phyloP scores from a whole-genome alignment of 2,888 invertebrate genomes.

The Ochlodes sylvanus region DNA sequence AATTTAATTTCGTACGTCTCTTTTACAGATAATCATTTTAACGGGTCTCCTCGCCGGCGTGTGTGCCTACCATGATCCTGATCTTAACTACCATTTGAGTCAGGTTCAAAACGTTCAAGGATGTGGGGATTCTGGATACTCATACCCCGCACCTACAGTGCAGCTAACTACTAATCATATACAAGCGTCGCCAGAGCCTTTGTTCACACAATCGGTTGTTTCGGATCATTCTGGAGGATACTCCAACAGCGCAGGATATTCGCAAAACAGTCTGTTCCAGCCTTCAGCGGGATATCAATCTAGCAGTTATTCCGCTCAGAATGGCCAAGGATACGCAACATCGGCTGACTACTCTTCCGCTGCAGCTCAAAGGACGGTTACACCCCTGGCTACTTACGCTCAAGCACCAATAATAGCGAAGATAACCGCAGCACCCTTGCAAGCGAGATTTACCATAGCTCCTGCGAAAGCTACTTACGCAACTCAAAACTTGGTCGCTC shows the following conservation, averaged over 20 bases:
- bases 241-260: slow-evolving; percentile 29
- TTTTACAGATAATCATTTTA: slow-evolving; percentile 67
- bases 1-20: slow-evolving; percentile 34
- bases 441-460: slow-evolving; percentile 66
- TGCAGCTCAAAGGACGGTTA: slow-evolving; percentile 64
- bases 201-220: slow-evolving; percentile 46
- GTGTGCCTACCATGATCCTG: slow-evolving; percentile 76
- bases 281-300: slow-evolving; percentile 52
- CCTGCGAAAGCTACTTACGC: slow-evolving; percentile 66
- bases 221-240: slow-evolving; percentile 51
- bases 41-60: slow-evolving; percentile 58
- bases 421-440: slow-evolving; percentile 77
- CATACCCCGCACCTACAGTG: slow-evolving; percentile 82
- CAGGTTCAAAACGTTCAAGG: slow-evolving; percentile 68
- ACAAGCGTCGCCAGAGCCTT: slow-evolving; percentile 53
- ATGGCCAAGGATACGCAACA: slow-evolving; percentile 80
- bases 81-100: slow-evolving; percentile 76
- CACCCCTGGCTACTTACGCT: slow-evolving; percentile 73
- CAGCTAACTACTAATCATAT: slow-evolving; percentile 76
- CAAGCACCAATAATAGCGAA: slow-evolving; percentile 82
- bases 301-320: slow-evolving; percentile 58
- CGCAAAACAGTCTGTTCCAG: slow-evolving; percentile 46
- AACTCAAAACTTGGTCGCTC: slow-evolving; percentile 66
- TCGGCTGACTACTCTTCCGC: slow-evolving; percentile 79
- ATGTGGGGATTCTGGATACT: slow-evolving; percentile 77